Percentiles rank a stretch among this genome's conserved stretches.
Evolutionary conservation across 2,888 invertebrate genomes (phyloP).

Genomic region (Acheta domesticus): DNA sequence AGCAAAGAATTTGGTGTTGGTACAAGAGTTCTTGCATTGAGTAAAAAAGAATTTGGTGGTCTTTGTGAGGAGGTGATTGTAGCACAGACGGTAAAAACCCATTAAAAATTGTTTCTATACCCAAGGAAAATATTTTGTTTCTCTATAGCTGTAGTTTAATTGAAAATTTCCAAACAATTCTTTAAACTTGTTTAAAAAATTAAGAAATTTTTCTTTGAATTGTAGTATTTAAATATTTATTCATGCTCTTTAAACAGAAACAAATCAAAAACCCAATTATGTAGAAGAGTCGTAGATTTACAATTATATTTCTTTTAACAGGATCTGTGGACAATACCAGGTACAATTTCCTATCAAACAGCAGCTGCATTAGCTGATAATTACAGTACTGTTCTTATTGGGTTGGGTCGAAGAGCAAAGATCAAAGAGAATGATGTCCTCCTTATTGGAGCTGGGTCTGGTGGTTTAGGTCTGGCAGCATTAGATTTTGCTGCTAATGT

Average conservation of each 20-base stretch:
- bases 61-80: slow-evolving; percentile 61
- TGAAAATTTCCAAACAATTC: no score
- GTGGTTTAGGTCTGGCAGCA: slow-evolving; percentile 61
- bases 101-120: neutral
- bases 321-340: slow-evolving; percentile 59
- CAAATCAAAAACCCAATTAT: no score
- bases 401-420: slow-evolving; percentile 52
- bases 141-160: no score
- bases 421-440: slow-evolving; percentile 49
- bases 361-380: slow-evolving; percentile 59
- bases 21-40: slow-evolving; percentile 59
- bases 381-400: slow-evolving; percentile 63
- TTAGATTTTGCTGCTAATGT: slow-evolving; percentile 67
- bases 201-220: no score
- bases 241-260: no score
- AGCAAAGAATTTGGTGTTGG: slow-evolving; percentile 52
- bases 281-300: no score
- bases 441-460: slow-evolving; percentile 63
- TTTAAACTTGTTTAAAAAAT: no score
- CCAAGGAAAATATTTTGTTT: slow-evolving; percentile 37
- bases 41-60: slow-evolving; percentile 55
- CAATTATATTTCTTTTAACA: slow-evolving; percentile 39
- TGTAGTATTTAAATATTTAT: no score
- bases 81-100: slow-evolving; percentile 36
- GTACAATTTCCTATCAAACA: slow-evolving; percentile 43